Evolutionary conservation across 2,888 invertebrate species (phyloP).

Genomic region (Apantesis nais): DNA sequence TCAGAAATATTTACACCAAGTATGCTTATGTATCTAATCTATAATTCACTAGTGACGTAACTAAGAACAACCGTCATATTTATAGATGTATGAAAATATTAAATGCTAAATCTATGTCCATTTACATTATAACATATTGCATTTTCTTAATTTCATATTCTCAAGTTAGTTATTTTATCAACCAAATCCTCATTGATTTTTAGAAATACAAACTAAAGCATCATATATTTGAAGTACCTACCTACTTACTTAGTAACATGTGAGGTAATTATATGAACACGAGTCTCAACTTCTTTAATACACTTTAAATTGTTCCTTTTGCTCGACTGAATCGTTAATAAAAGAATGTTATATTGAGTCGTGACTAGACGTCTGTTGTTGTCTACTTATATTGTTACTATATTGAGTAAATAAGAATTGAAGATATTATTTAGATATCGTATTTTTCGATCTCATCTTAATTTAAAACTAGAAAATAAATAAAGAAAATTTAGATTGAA

Average conservation of each 20-base stretch:
- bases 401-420: slow-evolving; percentile 9
- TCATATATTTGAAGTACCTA: background rate
- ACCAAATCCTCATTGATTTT: background rate
- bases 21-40: too few relatives aligned
- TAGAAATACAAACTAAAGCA: background rate
- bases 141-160: background rate
- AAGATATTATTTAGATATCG: background rate
- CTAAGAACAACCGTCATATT: too few relatives aligned
- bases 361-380: background rate
- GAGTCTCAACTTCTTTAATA: background rate
- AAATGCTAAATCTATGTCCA: too few relatives aligned
- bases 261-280: slow-evolving; percentile 5
- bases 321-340: slow-evolving; percentile 4
- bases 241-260: too few relatives aligned
- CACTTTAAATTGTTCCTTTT: slow-evolving; percentile 11
- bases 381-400: background rate
- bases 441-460: too few relatives aligned
- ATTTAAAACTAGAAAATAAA: background rate
- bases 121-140: too few relatives aligned
- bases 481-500: background rate
- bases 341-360: background rate
- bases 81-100: too few relatives aligned
- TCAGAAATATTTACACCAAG: too few relatives aligned
- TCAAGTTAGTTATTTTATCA: background rate
- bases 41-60: too few relatives aligned